Base-by-base conservation (phyloP, 30 jellyfish, hydroid and myxozoan species). In the Hydractinia symbiolongicarpus region DNA sequence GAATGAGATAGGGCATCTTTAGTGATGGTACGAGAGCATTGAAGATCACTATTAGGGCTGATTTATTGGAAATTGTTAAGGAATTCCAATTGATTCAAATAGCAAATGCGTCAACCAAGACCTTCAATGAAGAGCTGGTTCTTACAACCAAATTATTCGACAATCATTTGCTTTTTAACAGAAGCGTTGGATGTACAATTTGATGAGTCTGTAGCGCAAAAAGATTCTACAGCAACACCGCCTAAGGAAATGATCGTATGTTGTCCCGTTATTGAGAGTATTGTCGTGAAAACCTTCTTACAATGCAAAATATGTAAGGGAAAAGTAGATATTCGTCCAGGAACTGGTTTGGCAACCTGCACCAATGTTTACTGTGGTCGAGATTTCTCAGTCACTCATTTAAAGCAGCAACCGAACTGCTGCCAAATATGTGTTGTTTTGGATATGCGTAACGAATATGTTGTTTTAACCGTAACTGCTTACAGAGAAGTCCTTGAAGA, bases 331-430 rank as follows among this genome's bases (percentile, higher is more conserved):
- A 49, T 67, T 13, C 20, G 51, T 11, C 78, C 78, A 11, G 78
- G 78, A 67, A 67, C 78, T 67, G 78, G 78, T 10, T 21, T 13
- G n/a, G n/a, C 50, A 13, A 21, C 50, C n/a, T 67, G 78, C 21
- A 15, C 50, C 11, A 67, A 67, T 13, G n/a, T 13, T 20, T 1
- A 67, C 21, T 21, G 78, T 58, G 15, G 17, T 16, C 15, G 69
- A 58, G 69, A 58, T 11, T 58, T 11, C 19, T 16, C 69, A 11
- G 69, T 58, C 17, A 20, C 14, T 11, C 21, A 11, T 13, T 20
- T 67, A 11, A 15, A 67, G 21, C 19, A 21, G 51, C 50, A 15
- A 20, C 50, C 19, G 21, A 20, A 20, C 20, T 21, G 51, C 11
- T 67, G n/a, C 14, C 51, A 67, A 67, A 58, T 11, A 58, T 11